Percentiles rank a stretch among this genome's conserved stretches.
Evolutionary conservation across 2,113 vertebrate species (phyloP).

Genomic region (Paracanthobrama guichenoti): DNA sequence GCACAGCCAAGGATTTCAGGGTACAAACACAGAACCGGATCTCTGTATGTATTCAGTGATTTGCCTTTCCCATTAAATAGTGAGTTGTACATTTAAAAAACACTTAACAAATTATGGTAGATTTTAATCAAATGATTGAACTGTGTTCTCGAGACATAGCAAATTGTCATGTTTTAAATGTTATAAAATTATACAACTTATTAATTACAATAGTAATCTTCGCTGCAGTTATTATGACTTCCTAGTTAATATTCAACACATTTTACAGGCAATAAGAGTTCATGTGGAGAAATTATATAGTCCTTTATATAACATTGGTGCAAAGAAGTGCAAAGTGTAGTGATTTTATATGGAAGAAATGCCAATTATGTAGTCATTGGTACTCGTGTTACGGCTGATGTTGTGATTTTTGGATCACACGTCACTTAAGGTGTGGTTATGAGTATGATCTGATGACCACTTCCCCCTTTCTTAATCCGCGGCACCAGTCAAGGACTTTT

Average conservation of each 20-base stretch:
- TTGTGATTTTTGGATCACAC: no score
- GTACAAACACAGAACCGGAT: neutral
- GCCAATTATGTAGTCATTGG: no score
- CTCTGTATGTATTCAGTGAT: neutral
- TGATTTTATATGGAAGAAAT: no score
- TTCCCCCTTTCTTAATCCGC: no score
- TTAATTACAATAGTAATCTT: neutral
- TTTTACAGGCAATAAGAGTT: neutral
- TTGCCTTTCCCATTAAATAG: neutral
- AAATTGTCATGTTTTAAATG: neutral
- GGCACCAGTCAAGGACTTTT: no score
- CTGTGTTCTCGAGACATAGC: neutral
- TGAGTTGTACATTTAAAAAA: no score
- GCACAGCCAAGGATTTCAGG: neutral
- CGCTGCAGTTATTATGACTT: neutral
- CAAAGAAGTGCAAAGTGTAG: neutral
- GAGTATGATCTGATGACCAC: no score
- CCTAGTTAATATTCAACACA: slow-evolving; percentile 14
- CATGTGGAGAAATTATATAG: neutral
- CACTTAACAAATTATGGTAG: no score
- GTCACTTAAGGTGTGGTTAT: no score
- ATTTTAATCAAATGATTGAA: neutral
- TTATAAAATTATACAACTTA: neutral
- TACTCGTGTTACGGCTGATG: no score
- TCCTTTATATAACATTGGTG: neutral